A percentile compares a stretch with the other conserved stretches of the same genome.
Conservation (phyloP, 2,797 vertebrate genomes). For the Alcedo quadribrachys region DNA sequence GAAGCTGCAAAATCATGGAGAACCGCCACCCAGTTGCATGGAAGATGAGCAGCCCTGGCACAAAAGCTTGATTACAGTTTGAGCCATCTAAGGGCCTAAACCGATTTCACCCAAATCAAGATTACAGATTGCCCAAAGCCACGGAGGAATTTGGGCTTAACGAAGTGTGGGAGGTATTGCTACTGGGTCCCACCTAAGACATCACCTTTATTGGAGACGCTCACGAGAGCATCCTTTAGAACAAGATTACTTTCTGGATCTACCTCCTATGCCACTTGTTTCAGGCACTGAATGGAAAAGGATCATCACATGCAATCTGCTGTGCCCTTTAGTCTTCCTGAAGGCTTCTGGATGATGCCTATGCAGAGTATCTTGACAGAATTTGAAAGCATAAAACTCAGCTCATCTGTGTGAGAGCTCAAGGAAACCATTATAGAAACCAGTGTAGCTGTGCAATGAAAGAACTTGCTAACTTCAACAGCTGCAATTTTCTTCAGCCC, state of each 20-base stretch:
- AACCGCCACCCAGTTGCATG: not conserved
- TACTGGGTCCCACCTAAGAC: not conserved
- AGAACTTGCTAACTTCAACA: not conserved
- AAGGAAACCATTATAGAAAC: not conserved
- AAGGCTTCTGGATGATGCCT: not conserved
- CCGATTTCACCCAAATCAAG: not conserved
- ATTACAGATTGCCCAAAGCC: not conserved
- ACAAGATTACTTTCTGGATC: not conserved
- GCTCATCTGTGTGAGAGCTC: not conserved
- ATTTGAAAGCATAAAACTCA: not conserved
- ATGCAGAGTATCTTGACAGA: not conserved
- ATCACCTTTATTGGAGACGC: accelerated
- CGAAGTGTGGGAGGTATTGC: not conserved
- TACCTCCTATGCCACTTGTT: not conserved
- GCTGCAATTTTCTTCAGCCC: not conserved
- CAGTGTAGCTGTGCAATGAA: not conserved
- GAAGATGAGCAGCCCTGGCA: not conserved
- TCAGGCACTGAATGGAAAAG: not conserved
- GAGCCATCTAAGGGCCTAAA: too few relatives aligned
- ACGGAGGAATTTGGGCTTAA: not conserved
- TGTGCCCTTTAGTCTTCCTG: not conserved
- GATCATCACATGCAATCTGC: not conserved
- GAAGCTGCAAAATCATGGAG: not conserved
- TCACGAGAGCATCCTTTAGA: not conserved
- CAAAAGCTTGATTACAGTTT: not conserved